Percentiles rank a stretch among this genome's conserved stretches.
These are phyloP conservation scores for Drosophila ustulata DNA, from an alignment of 2,888 invertebrate species.

Conservation along the genomic window DNA sequence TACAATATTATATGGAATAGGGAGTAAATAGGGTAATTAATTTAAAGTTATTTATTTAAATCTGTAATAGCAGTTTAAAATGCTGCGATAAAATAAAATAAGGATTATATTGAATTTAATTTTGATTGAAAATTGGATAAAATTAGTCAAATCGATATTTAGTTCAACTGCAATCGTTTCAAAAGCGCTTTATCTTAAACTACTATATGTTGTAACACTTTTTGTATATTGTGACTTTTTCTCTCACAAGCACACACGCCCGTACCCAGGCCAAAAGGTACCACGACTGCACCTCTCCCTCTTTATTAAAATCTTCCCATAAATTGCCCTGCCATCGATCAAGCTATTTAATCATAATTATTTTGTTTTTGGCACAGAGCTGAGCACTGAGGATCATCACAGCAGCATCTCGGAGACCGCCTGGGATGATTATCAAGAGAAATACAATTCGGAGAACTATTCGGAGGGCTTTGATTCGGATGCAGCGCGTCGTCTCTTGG, in stretches of 20 bases:
- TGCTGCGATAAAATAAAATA: too few species aligned
- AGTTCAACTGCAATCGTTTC: not conserved
- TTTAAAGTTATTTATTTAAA: too few species aligned
- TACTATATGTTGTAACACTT: constrained; percentile 24
- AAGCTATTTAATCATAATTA: constrained; percentile 3
- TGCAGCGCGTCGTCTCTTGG: constrained; percentile 91
- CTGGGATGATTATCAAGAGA: constrained; percentile 98
- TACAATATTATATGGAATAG: too few species aligned
- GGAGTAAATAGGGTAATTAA: too few species aligned
- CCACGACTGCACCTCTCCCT: constrained; percentile 55
- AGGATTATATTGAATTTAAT: too few species aligned
- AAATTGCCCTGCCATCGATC: not conserved
- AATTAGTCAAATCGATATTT: too few species aligned
- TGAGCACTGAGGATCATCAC: constrained; percentile 89
- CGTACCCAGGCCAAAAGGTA: constrained; percentile 82
- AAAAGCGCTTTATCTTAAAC: not conserved
- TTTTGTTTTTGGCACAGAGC: constrained; percentile 83
- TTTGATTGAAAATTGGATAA: too few species aligned
- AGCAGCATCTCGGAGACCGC: constrained; percentile 95
- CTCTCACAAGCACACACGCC: constrained; percentile 84
- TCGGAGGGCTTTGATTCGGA: constrained; percentile 95
- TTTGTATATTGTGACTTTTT: constrained; percentile 44
- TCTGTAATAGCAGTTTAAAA: too few species aligned
- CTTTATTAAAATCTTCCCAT: not conserved
- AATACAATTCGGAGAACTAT: constrained; percentile 95